A percentile compares a stretch with the other conserved stretches of the same genome.
Conservation (phyloP, 2,888 invertebrate genomes). For the Peribatodes rhomboidaria region DNA sequence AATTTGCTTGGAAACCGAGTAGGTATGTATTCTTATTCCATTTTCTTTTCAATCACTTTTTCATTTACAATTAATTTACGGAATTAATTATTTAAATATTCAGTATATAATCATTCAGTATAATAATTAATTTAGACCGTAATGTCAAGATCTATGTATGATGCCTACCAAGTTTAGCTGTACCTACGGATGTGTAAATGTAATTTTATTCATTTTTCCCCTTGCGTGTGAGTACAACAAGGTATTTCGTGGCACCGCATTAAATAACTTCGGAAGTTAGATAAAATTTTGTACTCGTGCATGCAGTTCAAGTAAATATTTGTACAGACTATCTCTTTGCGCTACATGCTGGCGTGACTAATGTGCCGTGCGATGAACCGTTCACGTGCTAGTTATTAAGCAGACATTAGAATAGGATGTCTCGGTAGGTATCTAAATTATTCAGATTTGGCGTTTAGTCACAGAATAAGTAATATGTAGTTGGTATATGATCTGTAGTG, state of each 20-base stretch:
- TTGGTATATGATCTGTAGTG: not conserved
- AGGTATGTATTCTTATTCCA: too few species aligned
- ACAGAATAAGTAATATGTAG: not conserved
- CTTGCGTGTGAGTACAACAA: slow-evolving; percentile 5
- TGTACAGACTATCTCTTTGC: slow-evolving; percentile 50
- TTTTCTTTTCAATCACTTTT: too few species aligned
- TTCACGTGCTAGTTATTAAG: slow-evolving; percentile 40
- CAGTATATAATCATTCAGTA: too few species aligned
- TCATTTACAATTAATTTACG: too few species aligned
- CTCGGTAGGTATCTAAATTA: slow-evolving; percentile 11
- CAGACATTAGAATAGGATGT: slow-evolving; percentile 34
- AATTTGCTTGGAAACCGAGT: not conserved
- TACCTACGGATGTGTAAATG: not conserved
- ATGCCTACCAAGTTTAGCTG: too few species aligned
- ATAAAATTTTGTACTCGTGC: slow-evolving; percentile 28
- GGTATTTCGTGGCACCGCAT: slow-evolving; percentile 27
- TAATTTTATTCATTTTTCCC: slow-evolving; percentile 11
- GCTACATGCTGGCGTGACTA: slow-evolving; percentile 55
- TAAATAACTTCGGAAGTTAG: slow-evolving; percentile 29
- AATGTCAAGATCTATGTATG: too few species aligned
- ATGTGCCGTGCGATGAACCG: slow-evolving; percentile 57
- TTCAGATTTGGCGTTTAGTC: slow-evolving; percentile 21
- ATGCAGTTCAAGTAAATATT: slow-evolving; percentile 53
- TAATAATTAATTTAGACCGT: too few species aligned
- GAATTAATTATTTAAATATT: too few species aligned